Conservation (phyloP, 2,797 vertebrate genomes). For the Malurus leucopterus region DNA sequence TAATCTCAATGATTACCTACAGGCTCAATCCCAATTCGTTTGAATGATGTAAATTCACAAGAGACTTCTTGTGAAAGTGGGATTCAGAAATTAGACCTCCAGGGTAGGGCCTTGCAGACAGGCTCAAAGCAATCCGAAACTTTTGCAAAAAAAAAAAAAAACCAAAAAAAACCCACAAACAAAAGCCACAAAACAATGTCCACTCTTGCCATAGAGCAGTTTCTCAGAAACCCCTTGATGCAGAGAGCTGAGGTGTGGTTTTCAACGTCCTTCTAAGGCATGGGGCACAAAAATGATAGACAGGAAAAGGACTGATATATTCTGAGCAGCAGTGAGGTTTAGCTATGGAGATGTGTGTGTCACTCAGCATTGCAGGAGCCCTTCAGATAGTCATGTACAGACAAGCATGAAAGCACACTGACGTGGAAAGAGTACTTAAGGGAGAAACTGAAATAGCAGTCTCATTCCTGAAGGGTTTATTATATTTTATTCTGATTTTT, state of each 20-base stretch:
- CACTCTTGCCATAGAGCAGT: too few species aligned
- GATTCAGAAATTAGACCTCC: too few species aligned
- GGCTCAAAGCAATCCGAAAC: too few species aligned
- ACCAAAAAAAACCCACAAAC: too few species aligned
- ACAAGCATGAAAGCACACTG: background rate
- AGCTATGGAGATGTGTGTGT: background rate
- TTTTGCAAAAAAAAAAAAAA: too few species aligned
- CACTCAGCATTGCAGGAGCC: background rate
- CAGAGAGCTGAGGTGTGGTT: background rate
- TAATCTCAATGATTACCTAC: background rate
- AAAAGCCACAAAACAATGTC: too few species aligned
- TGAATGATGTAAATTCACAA: background rate
- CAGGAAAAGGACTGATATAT: background rate
- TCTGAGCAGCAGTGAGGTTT: background rate
- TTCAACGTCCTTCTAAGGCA: background rate
- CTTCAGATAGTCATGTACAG: background rate
- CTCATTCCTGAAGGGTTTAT: background rate
- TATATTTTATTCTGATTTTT: background rate
- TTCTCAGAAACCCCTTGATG: accelerated
- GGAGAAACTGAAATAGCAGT: background rate
- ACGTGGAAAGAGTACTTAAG: background rate
- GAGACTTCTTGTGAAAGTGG: background rate
- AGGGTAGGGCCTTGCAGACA: too few species aligned
- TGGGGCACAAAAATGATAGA: background rate
- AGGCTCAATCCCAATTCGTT: background rate